A percentile compares a stretch with the other conserved stretches of the same genome.
These are phyloP conservation scores for Anableps anableps DNA, from an alignment of 2,797 vertebrate species.

Conservation along the genomic window DNA sequence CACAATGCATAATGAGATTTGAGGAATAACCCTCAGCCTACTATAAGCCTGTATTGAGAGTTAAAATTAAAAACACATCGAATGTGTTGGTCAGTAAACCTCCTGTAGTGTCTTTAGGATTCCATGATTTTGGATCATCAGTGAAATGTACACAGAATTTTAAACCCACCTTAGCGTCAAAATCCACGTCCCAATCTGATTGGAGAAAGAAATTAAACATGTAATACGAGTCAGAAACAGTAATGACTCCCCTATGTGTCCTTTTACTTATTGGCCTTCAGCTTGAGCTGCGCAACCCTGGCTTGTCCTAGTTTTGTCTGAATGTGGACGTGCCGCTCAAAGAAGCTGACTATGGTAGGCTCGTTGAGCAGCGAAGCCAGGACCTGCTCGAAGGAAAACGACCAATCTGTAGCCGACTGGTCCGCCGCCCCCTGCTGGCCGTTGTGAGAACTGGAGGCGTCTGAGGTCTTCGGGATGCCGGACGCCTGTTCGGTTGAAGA, in stretches of 20 bases:
- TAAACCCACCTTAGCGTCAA: not conserved
- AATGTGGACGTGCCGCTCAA: conserved; percentile 88
- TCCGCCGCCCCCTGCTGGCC: conserved; percentile 51
- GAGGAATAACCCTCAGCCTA: conserved; percentile 15
- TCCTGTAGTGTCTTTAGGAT: conserved; percentile 7
- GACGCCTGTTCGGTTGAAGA: conserved; percentile 48
- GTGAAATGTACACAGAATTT: not conserved
- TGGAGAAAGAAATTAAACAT: conserved; percentile 39
- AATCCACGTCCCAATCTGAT: not conserved
- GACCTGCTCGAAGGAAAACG: conserved; percentile 98
- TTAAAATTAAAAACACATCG: conserved; percentile 27
- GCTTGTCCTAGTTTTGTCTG: conserved; percentile 84
- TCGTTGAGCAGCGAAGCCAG: conserved; percentile 96
- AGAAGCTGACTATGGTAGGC: conserved; percentile 90
- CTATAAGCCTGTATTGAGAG: conserved; percentile 6
- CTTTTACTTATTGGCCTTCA: conserved; percentile 66
- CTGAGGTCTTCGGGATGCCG: conserved; percentile 57
- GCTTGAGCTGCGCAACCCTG: conserved; percentile 86
- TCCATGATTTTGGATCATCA: not conserved
- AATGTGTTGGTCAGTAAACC: conserved; percentile 29
- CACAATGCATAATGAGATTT: conserved; percentile 58
- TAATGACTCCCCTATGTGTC: conserved; percentile 21
- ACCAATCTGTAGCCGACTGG: conserved; percentile 85
- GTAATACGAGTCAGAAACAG: conserved; percentile 40
- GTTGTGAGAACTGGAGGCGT: conserved; percentile 66